Base-by-base conservation (phyloP, 1,140 invertebrate genomes). In the Heliconius hewitsoni region DNA sequence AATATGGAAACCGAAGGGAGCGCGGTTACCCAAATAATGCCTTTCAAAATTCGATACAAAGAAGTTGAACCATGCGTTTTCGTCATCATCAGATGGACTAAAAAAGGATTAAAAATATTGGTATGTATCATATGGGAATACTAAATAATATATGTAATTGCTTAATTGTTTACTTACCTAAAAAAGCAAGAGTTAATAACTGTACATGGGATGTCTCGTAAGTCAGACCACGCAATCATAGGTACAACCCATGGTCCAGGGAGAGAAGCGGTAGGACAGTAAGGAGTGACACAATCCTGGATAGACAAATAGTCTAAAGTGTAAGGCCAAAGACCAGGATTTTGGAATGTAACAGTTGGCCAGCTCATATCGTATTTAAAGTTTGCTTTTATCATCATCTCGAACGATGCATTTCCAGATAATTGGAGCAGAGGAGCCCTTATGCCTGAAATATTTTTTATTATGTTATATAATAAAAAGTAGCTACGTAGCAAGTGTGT, bases 261-360 rank as follows among this genome's bases (percentile, higher is more conserved):
- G 73, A 96, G 94, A 0, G 95, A 95, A 1, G 95, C 95, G 39
- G 91, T 94, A 0, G 97, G 97, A 84, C 97, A 97, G 1, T 95
- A 95, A 2, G 94, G 94, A 50, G 97, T 95, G 71, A 94, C 91
- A 83, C 97, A 97, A 79, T 97, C 96, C 87, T 96, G 96, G 76
- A 85, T 93, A 9, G 95, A 95, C 3, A 84, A 82, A 84, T 96
- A 97, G 84, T 97, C 96, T 72, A 97, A 87, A 2, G 96, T 97
- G 85, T 97, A 97, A 0, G 97, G 97, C 96, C 96, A 97, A 50
- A 97, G 89, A 57, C 95, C 95, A 18, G 96, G 96, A 72, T 95
- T 88, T 16, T 91, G 93, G 73, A 92, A 95, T 57, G 85, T 85
- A 52, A 93, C 93, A 1, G 96, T 96, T 6, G 96, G 95, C 96